These are phyloP conservation scores for Mus spicilegus DNA, from an alignment of 2,113 vertebrate genomes.

Conservation along the genomic window DNA sequence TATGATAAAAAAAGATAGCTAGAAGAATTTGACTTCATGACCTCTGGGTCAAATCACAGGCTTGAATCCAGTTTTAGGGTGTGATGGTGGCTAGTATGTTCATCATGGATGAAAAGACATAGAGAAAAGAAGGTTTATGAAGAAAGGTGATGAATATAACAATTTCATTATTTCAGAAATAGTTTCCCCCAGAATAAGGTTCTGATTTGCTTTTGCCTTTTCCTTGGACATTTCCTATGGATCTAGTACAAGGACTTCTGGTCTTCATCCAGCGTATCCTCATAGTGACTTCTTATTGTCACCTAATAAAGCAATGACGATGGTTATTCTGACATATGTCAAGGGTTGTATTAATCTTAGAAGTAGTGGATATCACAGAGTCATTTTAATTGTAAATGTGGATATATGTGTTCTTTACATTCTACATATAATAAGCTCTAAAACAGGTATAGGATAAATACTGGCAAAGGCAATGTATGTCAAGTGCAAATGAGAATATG, in stretches of 20 bases:
- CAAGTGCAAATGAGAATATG: fast-evolving
- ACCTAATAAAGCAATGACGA: background rate
- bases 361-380: background rate
- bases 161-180: background rate
- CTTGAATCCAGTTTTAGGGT: background rate
- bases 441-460: background rate
- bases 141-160: background rate
- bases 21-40: background rate
- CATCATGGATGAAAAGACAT: background rate
- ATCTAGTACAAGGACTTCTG: background rate
- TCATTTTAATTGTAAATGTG: background rate
- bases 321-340: background rate
- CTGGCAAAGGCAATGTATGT: background rate
- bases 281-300: background rate
- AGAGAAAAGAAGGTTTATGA: background rate
- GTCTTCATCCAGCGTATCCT: no score
- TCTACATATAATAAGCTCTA: background rate
- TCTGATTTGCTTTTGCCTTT: background rate
- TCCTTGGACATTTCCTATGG: background rate
- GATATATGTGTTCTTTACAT: background rate
- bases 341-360: background rate
- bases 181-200: background rate
- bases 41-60: background rate
- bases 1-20: background rate
- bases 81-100: background rate